Conservation (phyloP, 2,797 vertebrate genomes). For the Girardinus metallicus region DNA sequence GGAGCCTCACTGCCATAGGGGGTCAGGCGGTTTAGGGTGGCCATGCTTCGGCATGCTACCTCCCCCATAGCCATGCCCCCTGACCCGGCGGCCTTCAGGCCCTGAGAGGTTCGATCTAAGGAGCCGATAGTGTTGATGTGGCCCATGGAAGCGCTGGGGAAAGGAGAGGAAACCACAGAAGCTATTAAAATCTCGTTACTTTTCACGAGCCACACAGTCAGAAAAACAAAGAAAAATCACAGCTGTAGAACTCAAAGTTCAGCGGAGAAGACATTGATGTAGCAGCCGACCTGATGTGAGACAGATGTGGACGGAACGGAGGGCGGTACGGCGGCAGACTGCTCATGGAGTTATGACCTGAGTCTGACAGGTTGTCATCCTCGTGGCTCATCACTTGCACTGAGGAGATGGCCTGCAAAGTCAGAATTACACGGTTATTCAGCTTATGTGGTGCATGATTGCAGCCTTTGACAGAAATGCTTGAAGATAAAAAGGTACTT, state of each 20-base stretch:
- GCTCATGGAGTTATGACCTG: slow-evolving; percentile 92
- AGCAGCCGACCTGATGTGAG: slow-evolving; percentile 83
- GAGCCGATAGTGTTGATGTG: slow-evolving; percentile 97
- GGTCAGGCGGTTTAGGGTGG: slow-evolving; percentile 86
- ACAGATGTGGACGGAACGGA: slow-evolving; percentile 86
- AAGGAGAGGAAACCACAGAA: slow-evolving; percentile 10
- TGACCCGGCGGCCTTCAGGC: slow-evolving; percentile 70
- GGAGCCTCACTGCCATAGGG: slow-evolving; percentile 87
- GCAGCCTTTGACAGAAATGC: slow-evolving; percentile 9
- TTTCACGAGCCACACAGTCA: slow-evolving; percentile 27
- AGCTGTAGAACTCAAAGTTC: slow-evolving; percentile 24
- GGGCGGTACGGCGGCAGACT: slow-evolving; percentile 90
- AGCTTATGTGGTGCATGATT: slow-evolving; percentile 9
- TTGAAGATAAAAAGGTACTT: neutral
- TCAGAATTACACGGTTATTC: slow-evolving; percentile 40
- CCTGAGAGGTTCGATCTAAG: slow-evolving; percentile 84
- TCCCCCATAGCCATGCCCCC: slow-evolving; percentile 77
- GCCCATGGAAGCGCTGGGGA: slow-evolving; percentile 90
- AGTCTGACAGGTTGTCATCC: slow-evolving; percentile 85
- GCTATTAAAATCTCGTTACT: slow-evolving; percentile 20
- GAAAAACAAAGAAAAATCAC: slow-evolving; percentile 23
- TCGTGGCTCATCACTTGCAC: slow-evolving; percentile 86
- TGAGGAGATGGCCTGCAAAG: slow-evolving; percentile 73
- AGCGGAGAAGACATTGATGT: slow-evolving; percentile 20
- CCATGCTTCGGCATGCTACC: slow-evolving; percentile 88